Base-by-base conservation (phyloP, 2,888 invertebrate genomes). In the Mythimna albipuncta region DNA sequence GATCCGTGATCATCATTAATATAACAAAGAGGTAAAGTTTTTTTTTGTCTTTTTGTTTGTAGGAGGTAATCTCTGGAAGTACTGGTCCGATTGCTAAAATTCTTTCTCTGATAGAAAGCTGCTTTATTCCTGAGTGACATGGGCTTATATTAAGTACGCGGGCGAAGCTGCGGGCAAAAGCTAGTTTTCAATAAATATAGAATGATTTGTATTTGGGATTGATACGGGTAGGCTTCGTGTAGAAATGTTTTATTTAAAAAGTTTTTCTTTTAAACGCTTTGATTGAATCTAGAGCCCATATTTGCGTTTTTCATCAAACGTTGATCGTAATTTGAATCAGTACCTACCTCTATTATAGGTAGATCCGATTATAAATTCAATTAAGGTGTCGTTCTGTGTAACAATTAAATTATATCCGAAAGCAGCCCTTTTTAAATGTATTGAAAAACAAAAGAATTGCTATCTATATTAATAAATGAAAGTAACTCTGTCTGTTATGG, bases 231-330 rank as follows among this genome's bases (percentile, higher is more conserved):
- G 21, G 21, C 32, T 32, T 35, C 6, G 19, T 68, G 21, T 26
- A 63, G 16, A 44, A 52, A 38, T 44, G 2, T 26, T 75, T 70
- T 52, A 44, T 64, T 75, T 41, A 38, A 65, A 65, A 78, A 65
- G 16, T 11, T n/a, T 58, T 69, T 54, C 11, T 54, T 62, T 65
- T 26, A 32, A 64, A 16, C 26, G 50, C 13, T 52, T 62, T 57
- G 38, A 58, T 64, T 54, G 1, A 54, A 65, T 64, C n/a, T 62
- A 32, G 13, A 75, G 38, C 54, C 38, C 32, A 52, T 59, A 44
- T 54, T 64, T 63, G 47, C 50, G 21, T 16, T 74, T 65, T 50
- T 57, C 41, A 52, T 69, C 50, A 62, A 68, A 73, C 41, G 26
- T 26, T 59, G 69, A 52, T 64, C 7, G 55, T 26, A 63, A 58